Percentiles rank a stretch among this genome's conserved stretches.
Evolutionary conservation across 2,797 vertebrate species (phyloP).

Genomic region (Salmo trutta): DNA sequence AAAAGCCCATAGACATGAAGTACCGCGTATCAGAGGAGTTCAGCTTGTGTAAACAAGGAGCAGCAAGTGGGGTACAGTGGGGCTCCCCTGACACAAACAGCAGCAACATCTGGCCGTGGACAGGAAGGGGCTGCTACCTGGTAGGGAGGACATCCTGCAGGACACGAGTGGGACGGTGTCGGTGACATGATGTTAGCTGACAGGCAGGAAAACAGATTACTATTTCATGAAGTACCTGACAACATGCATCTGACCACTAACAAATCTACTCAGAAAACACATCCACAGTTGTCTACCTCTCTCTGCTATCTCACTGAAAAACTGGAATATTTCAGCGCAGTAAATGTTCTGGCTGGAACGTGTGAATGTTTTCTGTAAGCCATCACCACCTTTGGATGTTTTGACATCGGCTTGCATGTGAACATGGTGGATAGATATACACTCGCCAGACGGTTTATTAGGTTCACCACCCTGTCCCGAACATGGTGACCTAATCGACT

Average conservation of each 20-base stretch:
- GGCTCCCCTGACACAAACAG: constrained; percentile 90
- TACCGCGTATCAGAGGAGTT: constrained; percentile 79
- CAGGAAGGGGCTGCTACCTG: constrained; percentile 83
- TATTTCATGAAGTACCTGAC: constrained; percentile 77
- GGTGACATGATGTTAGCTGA: constrained; percentile 82
- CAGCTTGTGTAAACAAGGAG: constrained; percentile 89
- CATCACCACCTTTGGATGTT: constrained; percentile 15
- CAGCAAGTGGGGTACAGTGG: constrained; percentile 78
- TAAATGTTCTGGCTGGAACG: neutral
- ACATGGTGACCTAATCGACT: neutral
- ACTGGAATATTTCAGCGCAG: neutral
- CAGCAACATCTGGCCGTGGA: constrained; percentile 89
- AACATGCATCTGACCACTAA: constrained; percentile 13
- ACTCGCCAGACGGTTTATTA: no score
- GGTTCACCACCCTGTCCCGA: no score
- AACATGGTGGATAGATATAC: neutral
- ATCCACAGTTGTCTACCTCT: constrained; percentile 25
- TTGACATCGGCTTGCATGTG: constrained; percentile 21
- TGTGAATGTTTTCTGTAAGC: constrained; percentile 11
- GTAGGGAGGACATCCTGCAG: constrained; percentile 52
- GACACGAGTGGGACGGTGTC: constrained; percentile 72
- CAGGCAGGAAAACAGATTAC: constrained; percentile 70
- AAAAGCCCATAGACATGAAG: constrained; percentile 36
- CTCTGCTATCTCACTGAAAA: neutral
- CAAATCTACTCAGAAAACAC: constrained; percentile 49